Evolutionary conservation across 1,140 invertebrate genomes (phyloP).

Genomic region (Drosophila parvula): DNA sequence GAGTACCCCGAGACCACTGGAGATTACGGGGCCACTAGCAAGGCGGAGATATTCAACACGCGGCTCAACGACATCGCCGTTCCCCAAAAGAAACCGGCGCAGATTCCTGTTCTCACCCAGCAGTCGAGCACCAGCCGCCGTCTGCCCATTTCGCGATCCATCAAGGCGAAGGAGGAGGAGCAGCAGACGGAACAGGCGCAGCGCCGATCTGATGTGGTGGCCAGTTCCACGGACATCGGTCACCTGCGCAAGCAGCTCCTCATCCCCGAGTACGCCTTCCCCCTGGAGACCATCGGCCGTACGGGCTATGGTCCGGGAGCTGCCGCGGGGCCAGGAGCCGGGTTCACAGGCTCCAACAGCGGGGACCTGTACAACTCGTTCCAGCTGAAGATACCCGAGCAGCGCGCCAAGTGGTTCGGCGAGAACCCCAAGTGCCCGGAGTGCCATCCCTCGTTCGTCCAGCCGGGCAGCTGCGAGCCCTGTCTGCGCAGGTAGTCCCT

Average conservation of each 20-base stretch:
- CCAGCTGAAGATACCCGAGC: conserved; percentile 85
- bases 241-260: conserved; percentile 77
- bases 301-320: conserved; percentile 84
- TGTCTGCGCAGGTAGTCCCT: conserved; percentile 84
- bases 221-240: conserved; percentile 62
- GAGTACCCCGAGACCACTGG: conserved; percentile 70
- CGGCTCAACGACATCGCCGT: conserved; percentile 58
- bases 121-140: conserved; percentile 43
- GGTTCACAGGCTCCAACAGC: conserved; percentile 31
- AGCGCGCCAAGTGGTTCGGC: conserved; percentile 85
- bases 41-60: conserved; percentile 45
- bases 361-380: conserved; percentile 86
- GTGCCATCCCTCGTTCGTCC: conserved; percentile 86
- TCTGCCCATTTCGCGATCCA: conserved; percentile 66
- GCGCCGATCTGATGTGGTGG: conserved; percentile 49
- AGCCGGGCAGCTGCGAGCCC: conserved; percentile 86
- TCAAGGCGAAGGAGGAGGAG: conserved; percentile 68
- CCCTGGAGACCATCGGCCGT: conserved; percentile 85
- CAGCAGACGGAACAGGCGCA: conserved; percentile 49
- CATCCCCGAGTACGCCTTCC: conserved; percentile 86
- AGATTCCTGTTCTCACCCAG: background rate
- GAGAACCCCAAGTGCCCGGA: conserved; percentile 86
- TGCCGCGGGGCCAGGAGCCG: conserved; percentile 7
- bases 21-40: conserved; percentile 55
- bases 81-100: conserved; percentile 13